These are phyloP conservation scores for Poeciliopsis prolifica DNA, from an alignment of 2,113 vertebrate genomes.

Conservation along the genomic window DNA sequence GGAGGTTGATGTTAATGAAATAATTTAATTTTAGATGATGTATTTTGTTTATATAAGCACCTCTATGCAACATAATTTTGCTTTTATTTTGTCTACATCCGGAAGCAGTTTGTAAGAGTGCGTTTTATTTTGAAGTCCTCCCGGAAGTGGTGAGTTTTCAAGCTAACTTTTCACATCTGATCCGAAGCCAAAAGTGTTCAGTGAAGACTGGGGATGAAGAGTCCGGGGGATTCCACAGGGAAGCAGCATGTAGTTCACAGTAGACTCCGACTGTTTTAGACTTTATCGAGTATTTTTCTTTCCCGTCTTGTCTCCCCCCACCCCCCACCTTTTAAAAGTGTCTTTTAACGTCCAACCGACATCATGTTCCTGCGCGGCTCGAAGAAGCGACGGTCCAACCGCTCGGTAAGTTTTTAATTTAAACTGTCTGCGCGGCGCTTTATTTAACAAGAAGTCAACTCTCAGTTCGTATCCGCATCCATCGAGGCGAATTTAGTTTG, in stretches of 20 bases:
- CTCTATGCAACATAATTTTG: neutral
- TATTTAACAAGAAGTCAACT: no score
- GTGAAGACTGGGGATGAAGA: conserved; percentile 32
- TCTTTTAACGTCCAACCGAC: conserved; percentile 28
- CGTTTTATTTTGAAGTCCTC: conserved; percentile 33
- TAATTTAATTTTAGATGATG: no score
- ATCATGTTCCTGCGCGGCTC: conserved; percentile 81
- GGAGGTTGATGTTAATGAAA: no score
- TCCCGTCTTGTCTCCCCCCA: neutral
- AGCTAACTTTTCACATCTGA: conserved; percentile 9
- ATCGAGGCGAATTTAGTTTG: conserved; percentile 8
- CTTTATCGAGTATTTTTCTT: neutral
- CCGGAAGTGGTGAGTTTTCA: neutral
- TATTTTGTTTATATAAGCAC: no score
- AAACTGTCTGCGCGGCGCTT: neutral
- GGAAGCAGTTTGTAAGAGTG: fast-evolving
- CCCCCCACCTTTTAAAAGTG: neutral
- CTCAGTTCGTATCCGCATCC: neutral
- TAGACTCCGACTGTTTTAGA: neutral
- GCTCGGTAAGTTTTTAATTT: conserved; percentile 72
- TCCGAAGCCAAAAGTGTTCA: conserved; percentile 14
- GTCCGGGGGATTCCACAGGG: conserved; percentile 3
- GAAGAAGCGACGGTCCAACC: conserved; percentile 80
- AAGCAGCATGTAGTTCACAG: conserved; percentile 51
- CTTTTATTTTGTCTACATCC: neutral